Percentiles rank a stretch among this genome's conserved stretches.
These are phyloP conservation scores for Amblyjoppa proteus DNA, from an alignment of 2,888 invertebrate species.

Conservation along the genomic window DNA sequence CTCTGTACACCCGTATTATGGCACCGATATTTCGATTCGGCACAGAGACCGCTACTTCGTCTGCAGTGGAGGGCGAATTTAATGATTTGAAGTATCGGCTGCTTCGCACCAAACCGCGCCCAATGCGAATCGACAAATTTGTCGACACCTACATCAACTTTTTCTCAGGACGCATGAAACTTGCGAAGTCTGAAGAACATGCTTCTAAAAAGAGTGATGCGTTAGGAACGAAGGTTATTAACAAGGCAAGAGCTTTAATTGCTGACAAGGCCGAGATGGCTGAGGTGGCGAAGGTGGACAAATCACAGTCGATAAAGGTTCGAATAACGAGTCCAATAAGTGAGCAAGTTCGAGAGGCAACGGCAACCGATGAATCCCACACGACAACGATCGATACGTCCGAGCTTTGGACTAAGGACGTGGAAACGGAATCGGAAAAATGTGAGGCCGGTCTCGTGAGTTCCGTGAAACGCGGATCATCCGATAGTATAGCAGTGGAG, in stretches of 20 bases:
- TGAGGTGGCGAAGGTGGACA: no score
- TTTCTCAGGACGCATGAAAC: constrained; percentile 51
- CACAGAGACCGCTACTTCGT: constrained; percentile 44
- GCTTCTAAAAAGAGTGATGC: background rate
- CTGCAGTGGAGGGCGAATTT: constrained; percentile 57
- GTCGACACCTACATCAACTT: constrained; percentile 42
- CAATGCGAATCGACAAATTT: constrained; percentile 56
- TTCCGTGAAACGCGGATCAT: background rate
- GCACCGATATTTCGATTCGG: constrained; percentile 37
- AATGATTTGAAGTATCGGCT: constrained; percentile 55
- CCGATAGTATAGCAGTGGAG: background rate
- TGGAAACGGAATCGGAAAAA: background rate
- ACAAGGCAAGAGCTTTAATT: background rate
- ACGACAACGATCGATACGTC: constrained; percentile 11
- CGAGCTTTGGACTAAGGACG: constrained; percentile 2
- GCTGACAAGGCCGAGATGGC: background rate
- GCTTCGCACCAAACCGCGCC: constrained; percentile 41
- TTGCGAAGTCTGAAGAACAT: constrained; percentile 45
- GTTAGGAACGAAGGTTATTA: background rate
- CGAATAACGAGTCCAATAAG: no score
- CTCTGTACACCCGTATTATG: constrained; percentile 16
- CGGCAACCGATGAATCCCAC: background rate
- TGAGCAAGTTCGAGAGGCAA: no score
- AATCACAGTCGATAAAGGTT: no score
- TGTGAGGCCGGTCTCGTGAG: background rate